Evolutionary conservation across 2,113 vertebrate species (phyloP).

Genomic region (Drymodes brunneopygia): DNA sequence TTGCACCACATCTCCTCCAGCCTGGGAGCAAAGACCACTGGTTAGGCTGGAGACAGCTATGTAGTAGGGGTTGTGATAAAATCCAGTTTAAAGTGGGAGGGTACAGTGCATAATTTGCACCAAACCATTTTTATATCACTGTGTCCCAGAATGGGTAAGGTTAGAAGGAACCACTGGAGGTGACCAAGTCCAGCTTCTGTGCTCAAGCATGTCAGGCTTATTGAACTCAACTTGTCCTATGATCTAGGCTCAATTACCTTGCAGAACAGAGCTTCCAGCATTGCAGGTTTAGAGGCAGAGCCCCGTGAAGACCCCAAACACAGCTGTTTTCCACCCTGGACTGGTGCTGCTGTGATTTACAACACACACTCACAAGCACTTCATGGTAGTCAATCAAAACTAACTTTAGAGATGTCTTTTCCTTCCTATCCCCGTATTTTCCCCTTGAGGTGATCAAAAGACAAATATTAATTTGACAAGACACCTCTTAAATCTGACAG

Average conservation of each 20-base stretch:
- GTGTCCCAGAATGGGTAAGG: background rate
- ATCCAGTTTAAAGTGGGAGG: background rate
- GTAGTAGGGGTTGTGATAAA: background rate
- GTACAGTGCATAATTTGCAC: background rate
- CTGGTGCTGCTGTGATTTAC: background rate
- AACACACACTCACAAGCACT: background rate
- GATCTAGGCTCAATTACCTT: background rate
- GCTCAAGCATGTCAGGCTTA: background rate
- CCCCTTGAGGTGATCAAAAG: background rate
- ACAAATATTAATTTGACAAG: background rate
- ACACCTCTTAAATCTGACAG: background rate
- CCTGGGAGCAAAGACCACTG: background rate
- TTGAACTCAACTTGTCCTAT: background rate
- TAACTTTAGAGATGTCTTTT: background rate
- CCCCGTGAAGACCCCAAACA: background rate
- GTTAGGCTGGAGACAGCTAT: background rate
- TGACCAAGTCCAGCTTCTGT: background rate
- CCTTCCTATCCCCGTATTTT: background rate
- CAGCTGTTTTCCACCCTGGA: background rate
- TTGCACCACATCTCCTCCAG: background rate
- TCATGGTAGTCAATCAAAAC: background rate
- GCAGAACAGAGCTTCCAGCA: background rate
- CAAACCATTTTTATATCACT: background rate
- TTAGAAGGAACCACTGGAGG: background rate
- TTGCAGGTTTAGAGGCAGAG: background rate